Percentiles rank a stretch among this genome's conserved stretches.
Evolutionary conservation across 1,140 invertebrate species (phyloP).

Genomic region (Zaprionus tsacasi): DNA sequence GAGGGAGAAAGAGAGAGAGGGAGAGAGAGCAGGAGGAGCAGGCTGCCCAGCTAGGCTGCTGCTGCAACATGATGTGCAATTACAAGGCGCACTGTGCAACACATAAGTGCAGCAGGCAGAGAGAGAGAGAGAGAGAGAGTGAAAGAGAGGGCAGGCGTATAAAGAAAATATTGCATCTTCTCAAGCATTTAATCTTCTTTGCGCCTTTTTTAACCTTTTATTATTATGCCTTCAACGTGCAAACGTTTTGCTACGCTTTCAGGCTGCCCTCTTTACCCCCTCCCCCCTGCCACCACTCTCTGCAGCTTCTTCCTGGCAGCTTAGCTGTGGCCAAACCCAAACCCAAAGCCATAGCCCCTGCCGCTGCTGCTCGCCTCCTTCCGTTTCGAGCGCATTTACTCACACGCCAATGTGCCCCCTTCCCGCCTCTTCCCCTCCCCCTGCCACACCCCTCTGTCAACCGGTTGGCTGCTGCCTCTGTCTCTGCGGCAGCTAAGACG

Average conservation of each 20-base stretch:
- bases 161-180: conserved; percentile 81
- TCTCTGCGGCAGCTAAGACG: conserved; percentile 45
- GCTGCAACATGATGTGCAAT: conserved; percentile 82
- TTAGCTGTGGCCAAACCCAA: background rate
- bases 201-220: conserved; percentile 83
- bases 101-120: conserved; percentile 60
- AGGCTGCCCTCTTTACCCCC: conserved; percentile 14
- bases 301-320: background rate
- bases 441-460: conserved; percentile 36
- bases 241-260: conserved; percentile 82
- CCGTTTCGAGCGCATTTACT: conserved; percentile 77
- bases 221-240: conserved; percentile 83
- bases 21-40: background rate
- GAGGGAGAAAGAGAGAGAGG: background rate
- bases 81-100: conserved; percentile 71
- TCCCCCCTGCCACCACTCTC: too few relatives aligned
- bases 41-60: conserved; percentile 50
- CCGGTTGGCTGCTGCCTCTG: background rate
- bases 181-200: conserved; percentile 83
- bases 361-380: conserved; percentile 44
- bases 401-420: conserved; percentile 67
- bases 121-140: background rate
- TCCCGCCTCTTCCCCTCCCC: background rate
- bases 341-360: conserved; percentile 10
- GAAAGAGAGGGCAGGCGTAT: background rate